These are phyloP conservation scores for Hyperopisus bebe DNA, from an alignment of 2,113 vertebrate genomes.

Conservation along the genomic window DNA sequence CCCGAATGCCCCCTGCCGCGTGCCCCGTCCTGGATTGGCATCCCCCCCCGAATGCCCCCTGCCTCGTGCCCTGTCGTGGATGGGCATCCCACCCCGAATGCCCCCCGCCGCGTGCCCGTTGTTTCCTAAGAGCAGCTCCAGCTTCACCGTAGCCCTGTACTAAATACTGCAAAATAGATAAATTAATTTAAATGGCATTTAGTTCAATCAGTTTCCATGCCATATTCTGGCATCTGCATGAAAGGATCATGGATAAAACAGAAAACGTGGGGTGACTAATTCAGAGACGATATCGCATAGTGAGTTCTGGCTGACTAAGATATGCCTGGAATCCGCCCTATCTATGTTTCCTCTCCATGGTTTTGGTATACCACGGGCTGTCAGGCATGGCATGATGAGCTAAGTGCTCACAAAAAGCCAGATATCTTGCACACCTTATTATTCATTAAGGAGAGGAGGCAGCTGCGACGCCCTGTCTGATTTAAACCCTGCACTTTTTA, in stretches of 20 bases:
- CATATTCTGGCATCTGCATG: neutral
- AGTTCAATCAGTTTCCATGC: neutral
- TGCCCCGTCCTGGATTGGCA: too few relatives aligned
- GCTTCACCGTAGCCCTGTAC: neutral
- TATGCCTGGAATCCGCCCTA: neutral
- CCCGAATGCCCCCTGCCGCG: neutral
- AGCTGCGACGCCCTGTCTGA: neutral
- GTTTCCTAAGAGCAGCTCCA: neutral
- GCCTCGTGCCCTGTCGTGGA: neutral
- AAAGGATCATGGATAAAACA: neutral
- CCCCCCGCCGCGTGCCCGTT: neutral
- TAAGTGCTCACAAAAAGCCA: neutral
- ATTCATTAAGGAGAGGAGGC: neutral
- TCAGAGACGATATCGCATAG: neutral
- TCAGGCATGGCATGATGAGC: neutral
- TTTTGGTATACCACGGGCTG: neutral
- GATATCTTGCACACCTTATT: neutral
- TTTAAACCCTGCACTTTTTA: neutral
- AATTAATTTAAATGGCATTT: neutral
- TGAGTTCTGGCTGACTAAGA: neutral
- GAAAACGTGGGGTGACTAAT: neutral
- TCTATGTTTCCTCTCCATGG: neutral
- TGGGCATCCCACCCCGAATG: neutral
- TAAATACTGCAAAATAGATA: neutral
- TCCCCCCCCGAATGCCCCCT: too few relatives aligned